These are phyloP conservation scores for Lumbricus terrestris DNA, from an alignment of 2,888 invertebrate species.

Conservation along the genomic window DNA sequence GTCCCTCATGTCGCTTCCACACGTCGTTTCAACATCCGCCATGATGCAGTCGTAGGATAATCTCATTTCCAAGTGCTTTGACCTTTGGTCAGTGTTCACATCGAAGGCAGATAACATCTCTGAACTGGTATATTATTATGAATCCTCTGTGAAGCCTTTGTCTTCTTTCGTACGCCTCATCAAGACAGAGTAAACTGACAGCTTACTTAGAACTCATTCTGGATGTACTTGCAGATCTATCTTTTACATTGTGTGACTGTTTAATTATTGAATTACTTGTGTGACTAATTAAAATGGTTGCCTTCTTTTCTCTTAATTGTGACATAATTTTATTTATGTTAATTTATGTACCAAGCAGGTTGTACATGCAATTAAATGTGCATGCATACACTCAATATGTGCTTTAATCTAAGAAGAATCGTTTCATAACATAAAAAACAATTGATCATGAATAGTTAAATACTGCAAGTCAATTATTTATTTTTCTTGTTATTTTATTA, in stretches of 20 bases:
- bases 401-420: background rate
- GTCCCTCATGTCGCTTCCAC: background rate
- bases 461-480: background rate
- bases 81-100: slow-evolving; percentile 3
- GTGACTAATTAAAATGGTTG: background rate
- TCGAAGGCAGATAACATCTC: background rate
- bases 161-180: background rate
- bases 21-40: background rate
- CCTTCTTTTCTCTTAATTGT: background rate
- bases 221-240: background rate
- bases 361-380: background rate
- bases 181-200: background rate
- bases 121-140: background rate
- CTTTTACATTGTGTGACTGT: background rate
- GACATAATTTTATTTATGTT: background rate
- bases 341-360: background rate
- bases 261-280: background rate
- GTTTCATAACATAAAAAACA: background rate
- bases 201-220: background rate
- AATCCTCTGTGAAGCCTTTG: background rate
- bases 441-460: background rate
- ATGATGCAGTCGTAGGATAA: background rate
- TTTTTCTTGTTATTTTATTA: too few relatives aligned
- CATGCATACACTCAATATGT: background rate
- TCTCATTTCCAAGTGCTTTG: background rate